Evolutionary conservation across 2,888 invertebrate genomes (phyloP), one percentile per base, ranked within the genome.

Genomic region (Eumacrocentrus americanus): DNA sequence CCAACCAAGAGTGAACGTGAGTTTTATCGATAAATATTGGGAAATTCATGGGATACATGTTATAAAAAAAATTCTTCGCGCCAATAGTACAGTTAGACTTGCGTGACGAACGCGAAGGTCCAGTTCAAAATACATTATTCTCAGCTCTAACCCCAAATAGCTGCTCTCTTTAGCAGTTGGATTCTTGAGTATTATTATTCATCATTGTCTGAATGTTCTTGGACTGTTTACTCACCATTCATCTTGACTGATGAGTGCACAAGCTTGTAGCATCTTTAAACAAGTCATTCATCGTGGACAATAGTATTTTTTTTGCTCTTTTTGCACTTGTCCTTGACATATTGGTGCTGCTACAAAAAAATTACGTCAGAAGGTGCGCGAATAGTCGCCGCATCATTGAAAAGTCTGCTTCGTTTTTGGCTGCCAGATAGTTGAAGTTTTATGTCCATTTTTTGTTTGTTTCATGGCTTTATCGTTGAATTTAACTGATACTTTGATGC

Each of bases 1-100:
- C 70, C 74, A 66, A 70, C 72, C 63, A 79, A 70, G 72, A 75
- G 64, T 66, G 79, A 80, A 64, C 69, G 78, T 78, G 75, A 79
- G 78, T 78, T 63, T 63, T 53, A 60, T 62, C 60, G 55, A 63
- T 51, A 40, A 22, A 16, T 23, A 34, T n/a, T 14, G 22, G 3
- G 34, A 42, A 48, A 37, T 25, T 23, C 40, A 14, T 35, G 18
- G 20, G 20, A 20, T 46, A 37, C 29, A 40, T 38, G 7, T 23
- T 5, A n/a, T 11, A 14, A 16, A 47, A 23, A 47, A 12, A 23
- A 22, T 29, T 46, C 29, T 52, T 6, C 40, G 38, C 47, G 46
- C 35, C 25, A 7, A 51, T 20, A 18, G 20, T 38, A 29, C 9
- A 9, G 29, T 29, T 29, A 29, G 46, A 25, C 23, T 20, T 46